Evolutionary conservation across 2,888 invertebrate genomes (phyloP), one percentile per base, ranked within the genome.

Genomic region (Actias luna): DNA sequence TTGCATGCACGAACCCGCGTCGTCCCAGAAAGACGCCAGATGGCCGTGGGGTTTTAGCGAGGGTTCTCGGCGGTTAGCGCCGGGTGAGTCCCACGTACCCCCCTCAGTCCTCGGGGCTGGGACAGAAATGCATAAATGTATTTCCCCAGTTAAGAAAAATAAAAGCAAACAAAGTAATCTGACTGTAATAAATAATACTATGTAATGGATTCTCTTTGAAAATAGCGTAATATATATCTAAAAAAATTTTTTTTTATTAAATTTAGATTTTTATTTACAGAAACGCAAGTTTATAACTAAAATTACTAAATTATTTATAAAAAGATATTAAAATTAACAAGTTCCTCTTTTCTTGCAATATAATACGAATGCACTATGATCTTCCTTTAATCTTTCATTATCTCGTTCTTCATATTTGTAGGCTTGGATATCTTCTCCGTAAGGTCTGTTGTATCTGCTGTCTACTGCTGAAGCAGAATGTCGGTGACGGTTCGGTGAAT

Each of bases 311-410:
- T 10, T 22, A 29, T 1, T 25, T 31, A 22, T n/a, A 8, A 10
- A 14, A 1, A 29, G 3, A 16, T 36, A 55, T 29, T n/a, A n/a
- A 55, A 7, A 31, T 77, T 76, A 87, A 71, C 88, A 89, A 60
- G 80, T 83, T 25, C 89, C 84, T 64, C 80, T 86, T 74, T 81
- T 82, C 68, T 81, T 85, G 65, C 88, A 89, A 64, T 86, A 84
- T 5, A 67, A 67, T 59, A 71, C 71, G 66, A 82, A 85, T 39
- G 83, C 83, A 67, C 75, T 80, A 35, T 75, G 72, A 29, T 86
- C 82, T 42, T 78, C 75, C 5, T 85, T 84, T 25, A 77, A 74
- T 27, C 77, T 76, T 22, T 85, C 85, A n/a, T 70, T 72, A 1
- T 84, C 83, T 22, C 69, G 72, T 22, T 83, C 83, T 27, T 75